Evolutionary conservation across 2,888 invertebrate species (phyloP), one percentile per base, ranked within the genome.

Genomic region (Mamestra brassicae): DNA sequence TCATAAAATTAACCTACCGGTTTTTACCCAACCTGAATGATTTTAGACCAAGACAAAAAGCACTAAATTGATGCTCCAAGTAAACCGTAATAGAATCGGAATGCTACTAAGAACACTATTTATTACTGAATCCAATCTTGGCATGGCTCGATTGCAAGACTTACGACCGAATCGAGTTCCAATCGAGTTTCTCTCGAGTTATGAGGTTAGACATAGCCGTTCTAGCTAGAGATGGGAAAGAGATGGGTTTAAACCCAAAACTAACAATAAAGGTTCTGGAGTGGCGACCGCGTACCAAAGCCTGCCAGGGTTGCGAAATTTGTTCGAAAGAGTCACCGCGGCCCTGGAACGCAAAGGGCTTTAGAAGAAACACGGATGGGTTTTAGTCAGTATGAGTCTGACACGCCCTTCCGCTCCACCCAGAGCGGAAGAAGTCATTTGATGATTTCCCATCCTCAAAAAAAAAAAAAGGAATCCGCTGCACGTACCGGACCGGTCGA

Each of bases 71-170:
- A 78, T 83, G 61, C 57, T 66, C 62, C 36, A 60, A 67, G 78
- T 62, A 77, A 87, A 66, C 71, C 66, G 81, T 86, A 79, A 86
- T 86, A 84, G 81, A 88, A 86, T 71, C 58, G 71, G 42, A 81
- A 84, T 77, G 85, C 74, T 71, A 71, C 71, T 86, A 77, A 73
- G 67, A 81, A 71, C 76, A 71, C 68, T 86, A 86, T 86, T 86
- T 86, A 86, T 88, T 84, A 79, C 86, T 73, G 71, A 71, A 86
- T 77, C 88, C 82, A 88, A 86, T 86, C 85, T 75, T 80, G 80
- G 65, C 45, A 45, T 60, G 73, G 61, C 75, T 80, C 80, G 67
- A 84, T 70, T 78, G 79, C 75, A 62, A 61, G 72, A 83, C 65
- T 71, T 84, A 86, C 86, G 67, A 81, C 71, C 61, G 76, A 81